A percentile compares a stretch with the other conserved stretches of the same genome.
Evolutionary conservation across 2,113 vertebrate genomes (phyloP).

Genomic region (Pleuronectes platessa): DNA sequence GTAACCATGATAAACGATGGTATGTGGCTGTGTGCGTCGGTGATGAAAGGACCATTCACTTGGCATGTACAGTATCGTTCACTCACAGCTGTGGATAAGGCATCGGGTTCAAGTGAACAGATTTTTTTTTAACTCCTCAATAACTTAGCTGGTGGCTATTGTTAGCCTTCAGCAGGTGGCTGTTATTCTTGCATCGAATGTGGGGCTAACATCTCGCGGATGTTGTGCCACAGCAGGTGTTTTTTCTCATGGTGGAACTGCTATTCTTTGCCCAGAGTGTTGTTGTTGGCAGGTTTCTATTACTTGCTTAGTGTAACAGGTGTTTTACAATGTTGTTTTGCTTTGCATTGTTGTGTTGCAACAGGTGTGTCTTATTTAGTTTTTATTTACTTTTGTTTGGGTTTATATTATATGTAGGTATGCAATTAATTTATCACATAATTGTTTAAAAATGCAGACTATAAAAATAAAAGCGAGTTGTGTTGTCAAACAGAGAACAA

Average conservation of each 20-base stretch:
- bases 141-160: conserved; percentile 49
- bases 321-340: conserved; percentile 57
- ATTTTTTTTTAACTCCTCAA: conserved; percentile 16
- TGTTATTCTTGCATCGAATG: conserved; percentile 63
- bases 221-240: conserved; percentile 78
- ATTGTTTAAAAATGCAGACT: not conserved
- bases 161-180: conserved; percentile 71
- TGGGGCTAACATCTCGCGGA: conserved; percentile 55
- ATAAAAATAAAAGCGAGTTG: not conserved
- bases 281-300: conserved; percentile 66
- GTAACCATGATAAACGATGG: conserved; percentile 44
- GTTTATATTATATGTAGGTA: not conserved
- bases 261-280: conserved; percentile 70
- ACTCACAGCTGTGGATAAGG: conserved; percentile 17
- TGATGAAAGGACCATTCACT: conserved; percentile 17
- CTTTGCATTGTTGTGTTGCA: conserved; percentile 41
- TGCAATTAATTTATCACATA: too few species aligned
- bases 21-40: conserved; percentile 26
- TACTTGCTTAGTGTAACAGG: conserved; percentile 53
- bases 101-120: conserved; percentile 38
- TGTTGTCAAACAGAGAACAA: not conserved
- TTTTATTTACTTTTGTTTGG: not conserved
- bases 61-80: conserved; percentile 22
- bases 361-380: conserved; percentile 58
- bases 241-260: conserved; percentile 38